Evolutionary conservation across 2,113 vertebrate genomes (phyloP).

Genomic region (Podarcis cretensis): DNA sequence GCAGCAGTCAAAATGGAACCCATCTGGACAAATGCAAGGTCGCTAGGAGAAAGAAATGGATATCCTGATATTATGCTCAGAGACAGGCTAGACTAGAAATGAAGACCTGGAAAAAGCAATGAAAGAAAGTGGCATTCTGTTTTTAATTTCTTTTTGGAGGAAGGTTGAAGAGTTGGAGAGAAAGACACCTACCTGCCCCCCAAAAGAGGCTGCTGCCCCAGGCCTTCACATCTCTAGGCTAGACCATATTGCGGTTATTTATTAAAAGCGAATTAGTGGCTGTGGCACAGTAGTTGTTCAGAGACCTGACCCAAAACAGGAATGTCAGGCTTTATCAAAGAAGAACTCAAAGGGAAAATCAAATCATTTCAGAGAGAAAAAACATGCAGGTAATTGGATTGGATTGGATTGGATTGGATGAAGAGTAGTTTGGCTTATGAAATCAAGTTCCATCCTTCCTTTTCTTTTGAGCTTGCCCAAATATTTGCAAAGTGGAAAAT

Average conservation of each 20-base stretch:
- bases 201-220: too few species aligned
- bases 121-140: too few species aligned
- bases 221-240: background rate
- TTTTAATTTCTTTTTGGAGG: too few species aligned
- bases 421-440: conserved; percentile 71
- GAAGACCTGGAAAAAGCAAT: too few species aligned
- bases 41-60: conserved; percentile 10
- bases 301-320: accelerated
- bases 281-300: background rate
- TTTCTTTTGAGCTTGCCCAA: conserved; percentile 47
- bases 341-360: background rate
- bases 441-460: conserved; percentile 67
- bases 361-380: conserved; percentile 32
- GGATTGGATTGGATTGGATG: conserved; percentile 46
- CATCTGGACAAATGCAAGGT: background rate
- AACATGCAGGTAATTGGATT: conserved; percentile 33
- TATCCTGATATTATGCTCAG: conserved; percentile 12
- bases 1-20: background rate
- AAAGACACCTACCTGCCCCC: too few species aligned
- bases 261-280: background rate
- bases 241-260: background rate
- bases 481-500: conserved; percentile 69
- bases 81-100: background rate
- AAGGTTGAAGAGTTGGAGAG: too few species aligned
- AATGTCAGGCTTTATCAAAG: background rate